A percentile compares a stretch with the other conserved stretches of the same genome.
Conservation (phyloP, 2,113 vertebrate genomes). For the Craseonycteris thonglongyai region DNA sequence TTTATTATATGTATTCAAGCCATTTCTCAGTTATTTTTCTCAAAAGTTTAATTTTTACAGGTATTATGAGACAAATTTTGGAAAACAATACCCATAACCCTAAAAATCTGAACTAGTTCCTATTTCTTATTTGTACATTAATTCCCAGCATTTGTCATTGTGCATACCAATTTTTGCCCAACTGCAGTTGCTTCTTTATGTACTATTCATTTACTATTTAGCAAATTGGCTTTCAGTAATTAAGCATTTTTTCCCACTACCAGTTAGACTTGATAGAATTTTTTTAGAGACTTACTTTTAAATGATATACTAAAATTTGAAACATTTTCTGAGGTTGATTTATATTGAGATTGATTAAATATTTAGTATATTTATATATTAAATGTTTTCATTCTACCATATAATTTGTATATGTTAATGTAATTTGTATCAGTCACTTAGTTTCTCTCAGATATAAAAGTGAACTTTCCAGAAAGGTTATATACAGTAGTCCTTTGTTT, state of each 20-base stretch:
- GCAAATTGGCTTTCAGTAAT: background rate
- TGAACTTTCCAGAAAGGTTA: background rate
- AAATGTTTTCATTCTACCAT: background rate
- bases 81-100: background rate
- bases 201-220: background rate
- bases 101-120: background rate
- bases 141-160: background rate
- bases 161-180: background rate
- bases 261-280: background rate
- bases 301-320: background rate
- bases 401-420: background rate
- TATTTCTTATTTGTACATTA: background rate
- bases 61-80: background rate
- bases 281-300: background rate
- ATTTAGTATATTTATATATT: too few species aligned
- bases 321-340: slow-evolving; percentile 27
- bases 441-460: background rate
- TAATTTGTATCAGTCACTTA: background rate
- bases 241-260: background rate
- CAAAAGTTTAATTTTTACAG: background rate
- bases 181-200: background rate
- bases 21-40: background rate
- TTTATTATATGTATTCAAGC: background rate
- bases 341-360: too few species aligned
- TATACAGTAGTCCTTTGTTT: background rate